phyloP scores from a whole-genome alignment of 2,888 invertebrate species.

The Campopleginae sp. region DNA sequence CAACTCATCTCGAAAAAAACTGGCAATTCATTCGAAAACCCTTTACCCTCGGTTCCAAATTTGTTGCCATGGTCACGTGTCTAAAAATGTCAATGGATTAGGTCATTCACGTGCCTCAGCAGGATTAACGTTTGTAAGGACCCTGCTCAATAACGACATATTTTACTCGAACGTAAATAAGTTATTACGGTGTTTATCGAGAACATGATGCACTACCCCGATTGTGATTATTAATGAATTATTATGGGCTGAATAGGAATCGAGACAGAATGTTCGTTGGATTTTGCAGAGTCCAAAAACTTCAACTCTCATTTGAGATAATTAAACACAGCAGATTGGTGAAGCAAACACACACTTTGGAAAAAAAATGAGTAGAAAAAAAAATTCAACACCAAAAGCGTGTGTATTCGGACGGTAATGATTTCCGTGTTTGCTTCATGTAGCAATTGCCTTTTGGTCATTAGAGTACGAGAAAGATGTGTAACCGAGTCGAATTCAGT shows the following conservation, averaged over 20 bases:
- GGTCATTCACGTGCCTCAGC: background rate
- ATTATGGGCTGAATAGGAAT: background rate
- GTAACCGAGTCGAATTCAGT: constrained; percentile 52
- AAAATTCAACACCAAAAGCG: constrained; percentile 8
- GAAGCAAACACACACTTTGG: background rate
- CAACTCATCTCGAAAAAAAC: background rate
- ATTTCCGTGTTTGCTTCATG: constrained; percentile 75
- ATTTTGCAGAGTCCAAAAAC: background rate
- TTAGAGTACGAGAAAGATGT: constrained; percentile 51
- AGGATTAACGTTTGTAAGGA: background rate
- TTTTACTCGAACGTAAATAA: background rate
- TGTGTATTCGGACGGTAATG: constrained; percentile 73
- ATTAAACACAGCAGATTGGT: background rate
- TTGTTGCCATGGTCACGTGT: constrained; percentile 1
- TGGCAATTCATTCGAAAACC: background rate
- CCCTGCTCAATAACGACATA: background rate
- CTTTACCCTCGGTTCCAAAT: background rate
- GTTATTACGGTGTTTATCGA: background rate
- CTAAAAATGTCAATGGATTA: background rate
- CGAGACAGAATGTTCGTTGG: background rate
- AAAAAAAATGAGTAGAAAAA: background rate
- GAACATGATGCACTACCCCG: background rate
- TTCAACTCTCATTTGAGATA: background rate
- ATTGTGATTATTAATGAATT: background rate
- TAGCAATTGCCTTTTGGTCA: constrained; percentile 71